A percentile compares a stretch with the other conserved stretches of the same genome.
phyloP scores from a whole-genome alignment of 2,797 vertebrate genomes.

The Phoebastria nigripes region DNA sequence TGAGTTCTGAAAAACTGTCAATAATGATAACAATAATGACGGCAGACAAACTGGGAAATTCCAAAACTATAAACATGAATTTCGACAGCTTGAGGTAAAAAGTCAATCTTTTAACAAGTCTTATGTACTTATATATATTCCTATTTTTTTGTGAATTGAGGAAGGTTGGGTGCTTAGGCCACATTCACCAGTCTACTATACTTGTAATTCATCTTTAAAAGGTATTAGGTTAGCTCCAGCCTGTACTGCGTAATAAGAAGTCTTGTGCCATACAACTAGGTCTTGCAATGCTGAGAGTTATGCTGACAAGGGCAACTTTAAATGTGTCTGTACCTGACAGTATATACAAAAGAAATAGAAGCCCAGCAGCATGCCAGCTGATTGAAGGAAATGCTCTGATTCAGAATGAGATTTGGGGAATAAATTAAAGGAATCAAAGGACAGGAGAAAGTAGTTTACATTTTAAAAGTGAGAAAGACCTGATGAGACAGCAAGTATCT shows the following conservation, averaged over 20 bases:
- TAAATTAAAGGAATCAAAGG: slow-evolving; percentile 33
- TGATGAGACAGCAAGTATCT: slow-evolving; percentile 36
- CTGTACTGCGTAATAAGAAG: slow-evolving; percentile 1
- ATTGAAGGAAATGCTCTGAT: neutral
- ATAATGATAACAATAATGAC: neutral
- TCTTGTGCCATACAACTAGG: neutral
- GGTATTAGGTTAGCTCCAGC: neutral
- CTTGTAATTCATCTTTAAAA: slow-evolving; percentile 16
- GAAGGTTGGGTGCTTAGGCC: neutral
- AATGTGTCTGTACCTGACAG: neutral
- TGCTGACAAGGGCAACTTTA: neutral
- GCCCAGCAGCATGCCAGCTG: neutral
- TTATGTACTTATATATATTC: neutral
- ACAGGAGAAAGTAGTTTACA: neutral
- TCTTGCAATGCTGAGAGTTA: neutral
- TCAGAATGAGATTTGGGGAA: slow-evolving; percentile 20
- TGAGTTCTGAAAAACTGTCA: neutral
- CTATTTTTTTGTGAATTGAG: neutral
- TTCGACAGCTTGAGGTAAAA: neutral
- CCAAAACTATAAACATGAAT: neutral
- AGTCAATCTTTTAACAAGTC: neutral
- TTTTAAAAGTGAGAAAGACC: slow-evolving; percentile 9
- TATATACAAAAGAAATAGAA: neutral
- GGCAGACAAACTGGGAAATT: neutral
- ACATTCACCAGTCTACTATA: neutral